Percentiles rank a stretch among this genome's conserved stretches.
Conservation (phyloP, 1,140 invertebrate genomes). For the Hyles euphorbiae region DNA sequence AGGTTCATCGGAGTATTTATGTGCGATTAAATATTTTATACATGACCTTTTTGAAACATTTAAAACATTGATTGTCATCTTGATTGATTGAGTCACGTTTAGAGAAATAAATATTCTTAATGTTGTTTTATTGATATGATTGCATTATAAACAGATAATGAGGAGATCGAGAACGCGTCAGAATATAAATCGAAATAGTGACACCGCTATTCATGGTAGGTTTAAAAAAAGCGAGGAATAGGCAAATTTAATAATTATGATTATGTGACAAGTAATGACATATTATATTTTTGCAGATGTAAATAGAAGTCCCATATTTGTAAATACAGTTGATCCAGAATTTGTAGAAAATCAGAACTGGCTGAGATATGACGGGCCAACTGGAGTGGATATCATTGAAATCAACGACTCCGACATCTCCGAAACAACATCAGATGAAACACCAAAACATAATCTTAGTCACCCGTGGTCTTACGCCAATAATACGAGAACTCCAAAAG, state of each 20-base stretch:
- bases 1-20: too few relatives aligned
- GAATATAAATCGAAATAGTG: conserved; percentile 9
- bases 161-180: background rate
- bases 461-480: conserved; percentile 31
- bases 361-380: conserved; percentile 17
- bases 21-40: too few relatives aligned
- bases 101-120: background rate
- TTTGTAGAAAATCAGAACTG: conserved; percentile 18
- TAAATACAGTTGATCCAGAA: conserved; percentile 10
- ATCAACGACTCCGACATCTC: conserved; percentile 29
- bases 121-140: background rate
- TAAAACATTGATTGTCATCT: too few relatives aligned
- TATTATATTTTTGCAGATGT: conserved; percentile 27
- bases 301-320: conserved; percentile 21
- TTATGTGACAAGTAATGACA: too few relatives aligned
- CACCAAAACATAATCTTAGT: conserved; percentile 7
- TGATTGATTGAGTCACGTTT: too few relatives aligned
- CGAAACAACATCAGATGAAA: conserved; percentile 4
- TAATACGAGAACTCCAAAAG: conserved; percentile 11
- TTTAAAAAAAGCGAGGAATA: background rate
- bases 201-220: conserved; percentile 10
- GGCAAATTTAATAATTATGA: too few relatives aligned
- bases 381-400: conserved; percentile 42
- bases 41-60: too few relatives aligned
- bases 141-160: background rate